phyloP scores from a whole-genome alignment of 2,888 invertebrate genomes.

The Troides oblongomaculatus region DNA sequence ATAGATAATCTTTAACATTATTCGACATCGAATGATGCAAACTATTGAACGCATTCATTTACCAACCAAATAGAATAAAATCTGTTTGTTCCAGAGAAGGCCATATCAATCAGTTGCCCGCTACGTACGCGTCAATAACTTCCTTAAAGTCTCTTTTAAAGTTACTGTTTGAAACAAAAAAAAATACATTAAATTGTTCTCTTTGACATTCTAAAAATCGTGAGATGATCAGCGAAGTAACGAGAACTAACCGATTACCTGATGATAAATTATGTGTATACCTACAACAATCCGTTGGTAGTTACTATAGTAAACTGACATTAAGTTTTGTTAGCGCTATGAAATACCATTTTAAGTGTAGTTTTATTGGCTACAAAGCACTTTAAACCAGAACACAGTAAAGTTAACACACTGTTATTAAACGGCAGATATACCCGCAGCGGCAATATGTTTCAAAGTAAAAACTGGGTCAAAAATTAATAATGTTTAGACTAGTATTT shows the following conservation, averaged over 20 bases:
- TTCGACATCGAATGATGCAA: not conserved
- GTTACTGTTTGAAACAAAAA: not conserved
- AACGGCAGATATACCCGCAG: no score
- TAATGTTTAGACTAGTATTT: constrained; percentile 7
- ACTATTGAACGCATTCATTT: not conserved
- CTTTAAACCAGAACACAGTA: no score
- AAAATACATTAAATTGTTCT: not conserved
- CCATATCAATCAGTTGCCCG: constrained; percentile 14
- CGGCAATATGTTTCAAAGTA: not conserved
- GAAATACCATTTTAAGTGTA: not conserved
- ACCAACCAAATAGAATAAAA: constrained; percentile 2
- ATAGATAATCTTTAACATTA: not conserved
- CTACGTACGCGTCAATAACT: not conserved
- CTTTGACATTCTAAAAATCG: not conserved
- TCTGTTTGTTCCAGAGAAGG: constrained; percentile 12
- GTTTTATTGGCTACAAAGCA: no score
- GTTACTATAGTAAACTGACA: no score
- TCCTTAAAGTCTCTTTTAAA: constrained; percentile 3
- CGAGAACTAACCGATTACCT: no score
- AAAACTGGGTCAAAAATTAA: not conserved
- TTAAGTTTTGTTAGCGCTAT: not conserved
- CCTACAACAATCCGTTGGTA: no score
- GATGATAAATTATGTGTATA: no score
- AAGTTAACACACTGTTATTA: no score
- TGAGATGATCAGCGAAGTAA: not conserved